Percentiles rank a stretch among this genome's conserved stretches.
Conservation (phyloP, 92 coral and sea anemone genomes). For the Virgularia gustaviana region DNA sequence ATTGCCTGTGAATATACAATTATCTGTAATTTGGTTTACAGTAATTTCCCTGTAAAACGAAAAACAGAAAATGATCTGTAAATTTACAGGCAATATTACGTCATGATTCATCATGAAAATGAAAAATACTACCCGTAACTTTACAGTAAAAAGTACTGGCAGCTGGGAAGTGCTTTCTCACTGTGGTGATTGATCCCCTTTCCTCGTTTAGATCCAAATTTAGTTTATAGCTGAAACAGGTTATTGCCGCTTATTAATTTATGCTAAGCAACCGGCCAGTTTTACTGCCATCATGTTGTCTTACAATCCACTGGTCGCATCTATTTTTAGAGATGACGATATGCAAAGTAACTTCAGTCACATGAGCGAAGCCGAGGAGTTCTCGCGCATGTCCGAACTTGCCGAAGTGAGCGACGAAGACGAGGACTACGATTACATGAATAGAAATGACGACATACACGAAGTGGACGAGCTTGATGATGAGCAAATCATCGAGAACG, state of each 20-base stretch:
- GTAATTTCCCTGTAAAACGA: too few relatives aligned
- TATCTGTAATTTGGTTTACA: too few relatives aligned
- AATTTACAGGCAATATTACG: too few relatives aligned
- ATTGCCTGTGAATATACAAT: too few relatives aligned
- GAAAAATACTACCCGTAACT: too few relatives aligned
- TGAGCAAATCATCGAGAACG: not conserved
- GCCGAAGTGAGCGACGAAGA: constrained; percentile 90
- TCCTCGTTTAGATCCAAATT: too few relatives aligned
- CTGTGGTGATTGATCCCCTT: too few relatives aligned
- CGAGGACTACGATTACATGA: not conserved
- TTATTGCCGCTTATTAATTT: not conserved
- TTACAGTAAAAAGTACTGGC: too few relatives aligned
- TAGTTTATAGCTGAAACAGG: too few relatives aligned
- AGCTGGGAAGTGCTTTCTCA: too few relatives aligned
- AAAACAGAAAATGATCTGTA: too few relatives aligned
- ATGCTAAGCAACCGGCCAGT: not conserved
- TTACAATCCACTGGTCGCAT: not conserved
- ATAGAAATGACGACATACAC: constrained; percentile 8
- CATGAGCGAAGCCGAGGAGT: constrained; percentile 84
- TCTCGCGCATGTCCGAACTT: constrained; percentile 72
- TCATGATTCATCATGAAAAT: too few relatives aligned
- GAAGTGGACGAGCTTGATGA: constrained; percentile 4
- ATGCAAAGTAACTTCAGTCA: constrained; percentile 99
- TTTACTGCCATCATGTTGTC: not conserved
- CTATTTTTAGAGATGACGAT: constrained; percentile 75